Evolutionary conservation across 2,797 vertebrate genomes (phyloP).

Genomic region (Okamejei kenojei): DNA sequence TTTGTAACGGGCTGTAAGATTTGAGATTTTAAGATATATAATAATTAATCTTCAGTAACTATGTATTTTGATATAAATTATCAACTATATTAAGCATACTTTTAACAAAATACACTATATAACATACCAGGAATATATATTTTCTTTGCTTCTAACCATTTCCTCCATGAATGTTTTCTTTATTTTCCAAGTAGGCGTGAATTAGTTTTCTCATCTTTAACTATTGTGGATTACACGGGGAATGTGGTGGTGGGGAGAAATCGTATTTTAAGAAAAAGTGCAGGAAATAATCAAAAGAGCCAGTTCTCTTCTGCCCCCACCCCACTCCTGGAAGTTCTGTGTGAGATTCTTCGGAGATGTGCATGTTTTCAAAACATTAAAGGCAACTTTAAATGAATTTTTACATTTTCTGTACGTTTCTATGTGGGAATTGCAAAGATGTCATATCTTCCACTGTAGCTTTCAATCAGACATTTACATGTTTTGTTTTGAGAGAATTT

Average conservation of each 20-base stretch:
- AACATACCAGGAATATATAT: constrained; percentile 73
- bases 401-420: constrained; percentile 47
- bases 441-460: constrained; percentile 45
- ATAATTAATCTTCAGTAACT: constrained; percentile 83
- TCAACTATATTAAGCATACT: constrained; percentile 88
- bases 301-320: constrained; percentile 60
- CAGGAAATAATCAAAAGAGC: constrained; percentile 48
- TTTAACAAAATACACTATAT: constrained; percentile 67
- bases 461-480: constrained; percentile 48
- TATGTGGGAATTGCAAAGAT: constrained; percentile 45
- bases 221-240: constrained; percentile 47
- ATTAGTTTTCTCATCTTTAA: constrained; percentile 55
- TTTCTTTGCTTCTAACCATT: constrained; percentile 71
- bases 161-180: constrained; percentile 63
- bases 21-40: constrained; percentile 83
- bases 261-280: constrained; percentile 50
- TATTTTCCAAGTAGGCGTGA: constrained; percentile 62
- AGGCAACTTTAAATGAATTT: constrained; percentile 44
- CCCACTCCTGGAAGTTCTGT: constrained; percentile 48
- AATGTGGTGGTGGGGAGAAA: constrained; percentile 51
- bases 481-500: constrained; percentile 47
- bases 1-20: constrained; percentile 35
- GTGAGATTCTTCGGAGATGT: constrained; percentile 47
- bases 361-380: constrained; percentile 60
- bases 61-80: constrained; percentile 99